Conservation (phyloP, 2,888 invertebrate genomes). For the Tenthredo scrophulariae region DNA sequence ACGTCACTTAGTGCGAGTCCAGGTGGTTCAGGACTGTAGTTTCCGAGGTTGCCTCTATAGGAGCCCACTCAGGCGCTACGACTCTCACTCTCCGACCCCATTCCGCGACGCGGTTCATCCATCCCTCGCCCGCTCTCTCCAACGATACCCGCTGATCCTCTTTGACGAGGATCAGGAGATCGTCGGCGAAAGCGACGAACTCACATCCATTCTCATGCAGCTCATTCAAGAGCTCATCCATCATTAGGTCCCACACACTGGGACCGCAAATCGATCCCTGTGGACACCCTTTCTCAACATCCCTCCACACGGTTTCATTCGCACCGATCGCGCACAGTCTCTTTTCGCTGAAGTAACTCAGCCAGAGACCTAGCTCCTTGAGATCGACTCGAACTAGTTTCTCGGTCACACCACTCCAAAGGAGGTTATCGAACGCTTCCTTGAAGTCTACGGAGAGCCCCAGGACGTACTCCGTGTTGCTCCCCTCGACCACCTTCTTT, state of each 20-base stretch:
- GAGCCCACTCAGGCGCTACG: too few species aligned
- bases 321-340: too few species aligned
- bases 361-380: too few species aligned
- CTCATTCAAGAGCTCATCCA: conserved; percentile 44
- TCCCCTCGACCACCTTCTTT: neutral
- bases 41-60: too few species aligned
- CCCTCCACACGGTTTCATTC: too few species aligned
- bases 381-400: too few species aligned
- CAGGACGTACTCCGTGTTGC: neutral
- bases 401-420: neutral
- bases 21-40: too few species aligned
- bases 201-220: neutral
- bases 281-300: too few species aligned
- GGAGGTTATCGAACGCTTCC: conserved; percentile 51
- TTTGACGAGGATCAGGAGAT: conserved; percentile 46
- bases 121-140: neutral
- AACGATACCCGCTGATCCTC: neutral
- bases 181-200: conserved; percentile 53
- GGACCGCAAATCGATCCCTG: too few species aligned
- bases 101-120: too few species aligned
- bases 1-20: too few species aligned
- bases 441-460: conserved; percentile 41
- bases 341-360: too few species aligned
- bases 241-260: neutral
- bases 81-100: neutral